phyloP scores from a whole-genome alignment of 2,888 invertebrate species.

The Baronia brevicornis region DNA sequence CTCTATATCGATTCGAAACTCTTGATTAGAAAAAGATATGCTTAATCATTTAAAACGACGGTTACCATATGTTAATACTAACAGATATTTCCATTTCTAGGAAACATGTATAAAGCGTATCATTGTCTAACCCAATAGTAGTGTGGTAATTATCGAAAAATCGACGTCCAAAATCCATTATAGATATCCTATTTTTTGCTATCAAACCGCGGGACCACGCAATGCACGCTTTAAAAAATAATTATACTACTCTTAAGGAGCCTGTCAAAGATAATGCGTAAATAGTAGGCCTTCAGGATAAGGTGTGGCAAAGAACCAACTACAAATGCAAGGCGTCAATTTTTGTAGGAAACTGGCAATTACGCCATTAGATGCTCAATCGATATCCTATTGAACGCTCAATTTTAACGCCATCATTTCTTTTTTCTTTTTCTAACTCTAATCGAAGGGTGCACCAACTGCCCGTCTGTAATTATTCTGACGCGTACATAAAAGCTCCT shows the following conservation, averaged over 20 bases:
- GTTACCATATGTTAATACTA: too few species aligned
- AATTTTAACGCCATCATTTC: constrained; percentile 39
- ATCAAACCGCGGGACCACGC: constrained; percentile 41
- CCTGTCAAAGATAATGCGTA: constrained; percentile 71
- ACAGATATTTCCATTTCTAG: too few species aligned
- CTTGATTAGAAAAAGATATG: too few species aligned
- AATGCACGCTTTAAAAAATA: constrained; percentile 56
- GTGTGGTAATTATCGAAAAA: constrained; percentile 43
- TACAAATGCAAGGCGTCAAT: constrained; percentile 60
- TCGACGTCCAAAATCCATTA: constrained; percentile 58
- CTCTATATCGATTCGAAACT: too few species aligned
- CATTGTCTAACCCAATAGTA: constrained; percentile 29
- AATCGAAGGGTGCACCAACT: constrained; percentile 38
- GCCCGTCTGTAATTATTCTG: constrained; percentile 50
- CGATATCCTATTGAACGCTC: constrained; percentile 64
- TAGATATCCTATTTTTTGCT: constrained; percentile 39
- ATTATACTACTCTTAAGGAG: constrained; percentile 66
- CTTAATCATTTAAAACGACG: too few species aligned
- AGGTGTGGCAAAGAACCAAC: constrained; percentile 45
- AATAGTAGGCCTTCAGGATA: constrained; percentile 56
- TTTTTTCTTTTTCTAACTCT: constrained; percentile 28
- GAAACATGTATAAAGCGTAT: constrained; percentile 27
- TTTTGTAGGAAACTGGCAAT: constrained; percentile 60
- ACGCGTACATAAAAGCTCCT: constrained; percentile 43
- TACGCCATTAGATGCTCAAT: constrained; percentile 68